A percentile compares a stretch with the other conserved stretches of the same genome.
phyloP scores from a whole-genome alignment of 1,140 invertebrate genomes.

The Cylas formicarius region DNA sequence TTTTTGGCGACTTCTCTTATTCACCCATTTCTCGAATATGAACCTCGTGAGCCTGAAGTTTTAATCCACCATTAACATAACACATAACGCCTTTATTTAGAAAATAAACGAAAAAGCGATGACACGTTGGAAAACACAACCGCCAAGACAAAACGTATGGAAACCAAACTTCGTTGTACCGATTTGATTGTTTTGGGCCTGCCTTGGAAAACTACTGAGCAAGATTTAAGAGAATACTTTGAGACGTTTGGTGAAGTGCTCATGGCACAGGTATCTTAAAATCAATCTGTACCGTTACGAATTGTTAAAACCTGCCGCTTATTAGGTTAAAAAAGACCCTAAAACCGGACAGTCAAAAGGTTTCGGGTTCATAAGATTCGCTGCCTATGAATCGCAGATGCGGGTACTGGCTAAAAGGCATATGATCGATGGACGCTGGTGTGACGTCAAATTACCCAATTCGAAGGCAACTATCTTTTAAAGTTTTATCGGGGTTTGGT shows the following conservation, averaged over 20 bases:
- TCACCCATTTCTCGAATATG: no score
- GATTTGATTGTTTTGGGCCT: slow-evolving; percentile 96
- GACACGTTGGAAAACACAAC: slow-evolving; percentile 86
- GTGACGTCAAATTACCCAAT: slow-evolving; percentile 93
- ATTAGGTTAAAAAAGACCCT: slow-evolving; percentile 73
- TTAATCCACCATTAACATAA: no score
- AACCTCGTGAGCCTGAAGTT: no score
- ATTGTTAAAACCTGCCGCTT: slow-evolving; percentile 35
- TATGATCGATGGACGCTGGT: slow-evolving; percentile 94
- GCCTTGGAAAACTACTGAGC: slow-evolving; percentile 95
- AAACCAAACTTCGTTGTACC: slow-evolving; percentile 85
- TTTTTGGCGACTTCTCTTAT: no score
- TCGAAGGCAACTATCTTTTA: slow-evolving; percentile 62
- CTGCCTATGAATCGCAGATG: slow-evolving; percentile 81
- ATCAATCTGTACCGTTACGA: neutral
- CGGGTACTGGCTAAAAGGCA: slow-evolving; percentile 81
- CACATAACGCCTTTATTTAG: no score
- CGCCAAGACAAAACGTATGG: slow-evolving; percentile 87
- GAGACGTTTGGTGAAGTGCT: slow-evolving; percentile 92
- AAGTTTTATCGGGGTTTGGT: no score
- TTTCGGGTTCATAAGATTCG: slow-evolving; percentile 95
- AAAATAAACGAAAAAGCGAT: slow-evolving; percentile 94
- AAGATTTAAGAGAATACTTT: slow-evolving; percentile 91
- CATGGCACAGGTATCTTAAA: slow-evolving; percentile 85
- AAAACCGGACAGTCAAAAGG: slow-evolving; percentile 94